Evolutionary conservation across 2,888 invertebrate genomes (phyloP).

Genomic region (Dysmachus trigonus): DNA sequence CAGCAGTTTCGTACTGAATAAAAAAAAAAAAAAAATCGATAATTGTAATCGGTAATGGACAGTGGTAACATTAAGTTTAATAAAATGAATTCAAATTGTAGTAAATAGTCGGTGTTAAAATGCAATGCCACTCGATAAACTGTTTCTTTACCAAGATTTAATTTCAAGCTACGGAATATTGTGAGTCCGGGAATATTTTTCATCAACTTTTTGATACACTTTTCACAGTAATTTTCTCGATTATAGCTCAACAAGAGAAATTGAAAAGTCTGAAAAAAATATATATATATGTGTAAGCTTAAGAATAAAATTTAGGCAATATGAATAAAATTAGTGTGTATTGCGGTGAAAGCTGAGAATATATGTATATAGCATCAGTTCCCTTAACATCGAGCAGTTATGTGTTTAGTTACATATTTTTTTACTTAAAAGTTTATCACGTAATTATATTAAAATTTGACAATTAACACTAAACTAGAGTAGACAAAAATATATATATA

Average conservation of each 20-base stretch:
- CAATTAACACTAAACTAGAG: constrained; percentile 40
- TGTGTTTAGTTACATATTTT: constrained; percentile 43
- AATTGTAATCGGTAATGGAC: too few species aligned
- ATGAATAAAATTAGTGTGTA: constrained; percentile 19
- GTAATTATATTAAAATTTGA: constrained; percentile 33
- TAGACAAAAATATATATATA: constrained; percentile 37
- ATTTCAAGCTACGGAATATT: background rate
- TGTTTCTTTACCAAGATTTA: background rate
- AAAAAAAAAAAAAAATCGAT: too few species aligned
- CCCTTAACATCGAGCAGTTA: constrained; percentile 12
- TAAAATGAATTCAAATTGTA: too few species aligned
- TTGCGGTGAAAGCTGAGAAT: constrained; percentile 6
- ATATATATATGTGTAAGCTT: background rate
- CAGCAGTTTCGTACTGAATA: too few species aligned
- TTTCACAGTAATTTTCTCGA: background rate
- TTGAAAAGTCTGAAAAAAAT: background rate
- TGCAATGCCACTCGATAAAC: too few species aligned
- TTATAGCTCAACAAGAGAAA: background rate
- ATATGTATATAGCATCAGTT: background rate
- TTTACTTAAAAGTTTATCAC: constrained; percentile 16
- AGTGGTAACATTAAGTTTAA: too few species aligned
- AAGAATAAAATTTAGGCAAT: background rate
- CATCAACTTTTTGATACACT: background rate
- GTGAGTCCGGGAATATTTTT: background rate
- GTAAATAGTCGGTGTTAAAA: too few species aligned